Conservation (phyloP, 1,140 invertebrate species). For the Grapholita molesta region DNA sequence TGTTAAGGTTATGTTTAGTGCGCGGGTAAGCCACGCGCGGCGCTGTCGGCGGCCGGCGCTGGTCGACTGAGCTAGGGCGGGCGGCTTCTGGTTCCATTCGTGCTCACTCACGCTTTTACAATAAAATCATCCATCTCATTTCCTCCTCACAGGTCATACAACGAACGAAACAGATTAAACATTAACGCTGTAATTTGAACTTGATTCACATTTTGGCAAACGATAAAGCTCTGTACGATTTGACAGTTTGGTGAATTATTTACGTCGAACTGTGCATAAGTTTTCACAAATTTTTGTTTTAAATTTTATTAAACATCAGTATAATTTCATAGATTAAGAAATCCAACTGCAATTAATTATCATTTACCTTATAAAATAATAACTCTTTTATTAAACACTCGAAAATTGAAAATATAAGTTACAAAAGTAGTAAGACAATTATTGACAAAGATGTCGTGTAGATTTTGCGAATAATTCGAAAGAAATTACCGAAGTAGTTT, state of each 20-base stretch:
- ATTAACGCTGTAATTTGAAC: neutral
- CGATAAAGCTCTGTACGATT: neutral
- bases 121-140: conserved; percentile 16
- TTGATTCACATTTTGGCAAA: neutral
- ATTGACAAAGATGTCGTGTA: neutral
- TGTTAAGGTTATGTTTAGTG: conserved; percentile 62
- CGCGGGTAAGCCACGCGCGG: conserved; percentile 46
- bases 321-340: no score
- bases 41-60: conserved; percentile 54
- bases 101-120: neutral
- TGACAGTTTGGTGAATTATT: neutral
- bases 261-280: no score
- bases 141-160: neutral
- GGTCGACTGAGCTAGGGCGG: conserved; percentile 66
- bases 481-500: neutral
- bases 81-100: conserved; percentile 25
- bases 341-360: no score
- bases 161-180: neutral
- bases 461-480: neutral
- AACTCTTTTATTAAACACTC: no score
- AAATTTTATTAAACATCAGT: no score
- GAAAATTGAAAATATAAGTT: no score
- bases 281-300: no score
- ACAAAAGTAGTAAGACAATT: no score
- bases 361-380: no score